phyloP scores from a whole-genome alignment of 2,888 invertebrate genomes.

The Drosophila glabriapex region DNA sequence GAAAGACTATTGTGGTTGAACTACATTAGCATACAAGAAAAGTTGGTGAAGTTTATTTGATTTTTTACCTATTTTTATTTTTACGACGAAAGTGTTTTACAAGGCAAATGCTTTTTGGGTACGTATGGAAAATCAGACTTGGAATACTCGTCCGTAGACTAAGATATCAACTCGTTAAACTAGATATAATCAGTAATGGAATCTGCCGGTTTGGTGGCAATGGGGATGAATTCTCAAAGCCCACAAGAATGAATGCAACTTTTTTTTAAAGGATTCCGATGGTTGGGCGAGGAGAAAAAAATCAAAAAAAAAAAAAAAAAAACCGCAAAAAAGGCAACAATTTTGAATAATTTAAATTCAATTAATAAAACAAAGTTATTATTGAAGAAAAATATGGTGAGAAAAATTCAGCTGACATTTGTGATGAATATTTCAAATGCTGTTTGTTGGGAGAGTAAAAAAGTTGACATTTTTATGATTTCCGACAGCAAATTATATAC shows the following conservation, averaged over 20 bases:
- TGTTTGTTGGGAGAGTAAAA: neutral
- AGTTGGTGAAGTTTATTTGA: neutral
- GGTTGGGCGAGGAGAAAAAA: neutral
- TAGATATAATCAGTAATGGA: neutral
- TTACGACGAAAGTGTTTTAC: neutral
- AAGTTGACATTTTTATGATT: neutral
- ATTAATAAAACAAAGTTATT: neutral
- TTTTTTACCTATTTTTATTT: neutral
- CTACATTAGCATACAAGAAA: neutral
- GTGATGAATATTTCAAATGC: neutral
- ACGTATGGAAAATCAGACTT: neutral
- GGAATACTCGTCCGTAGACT: neutral
- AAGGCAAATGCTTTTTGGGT: neutral
- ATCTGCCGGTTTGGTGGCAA: neutral
- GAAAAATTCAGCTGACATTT: neutral
- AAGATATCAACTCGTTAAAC: neutral
- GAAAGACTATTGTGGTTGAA: neutral
- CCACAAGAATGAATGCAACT: neutral
- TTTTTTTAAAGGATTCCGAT: neutral
- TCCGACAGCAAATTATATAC: neutral
- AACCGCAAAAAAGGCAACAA: accelerated
- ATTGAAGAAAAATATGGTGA: neutral
- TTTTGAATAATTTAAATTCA: neutral
- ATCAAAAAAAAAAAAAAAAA: neutral
- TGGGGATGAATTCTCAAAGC: neutral